Evolutionary conservation across 2,113 vertebrate genomes (phyloP).

Genomic region (Copsychus sechellarum): DNA sequence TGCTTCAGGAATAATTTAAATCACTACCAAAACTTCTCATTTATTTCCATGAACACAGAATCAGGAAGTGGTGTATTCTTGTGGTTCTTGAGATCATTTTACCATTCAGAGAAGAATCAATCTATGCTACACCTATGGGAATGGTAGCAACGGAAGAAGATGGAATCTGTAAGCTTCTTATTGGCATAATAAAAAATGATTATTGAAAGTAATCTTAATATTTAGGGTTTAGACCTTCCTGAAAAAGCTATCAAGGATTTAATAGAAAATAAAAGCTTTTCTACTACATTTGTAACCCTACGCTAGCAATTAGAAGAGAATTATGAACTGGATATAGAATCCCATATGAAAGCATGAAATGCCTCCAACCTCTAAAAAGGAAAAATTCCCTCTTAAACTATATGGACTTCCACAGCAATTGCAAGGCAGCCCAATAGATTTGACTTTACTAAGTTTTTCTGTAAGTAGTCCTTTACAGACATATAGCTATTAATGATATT

Average conservation of each 20-base stretch:
- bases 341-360: background rate
- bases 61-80: background rate
- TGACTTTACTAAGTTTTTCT: background rate
- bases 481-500: background rate
- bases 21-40: background rate
- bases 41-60: background rate
- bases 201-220: slow-evolving; percentile 1
- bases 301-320: background rate
- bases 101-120: background rate
- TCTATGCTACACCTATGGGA: background rate
- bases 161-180: background rate
- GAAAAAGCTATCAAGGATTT: background rate
- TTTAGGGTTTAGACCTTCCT: background rate
- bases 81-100: background rate
- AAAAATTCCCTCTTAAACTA: background rate
- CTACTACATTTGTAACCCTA: background rate
- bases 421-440: background rate
- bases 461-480: background rate
- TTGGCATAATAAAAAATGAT: background rate
- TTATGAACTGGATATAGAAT: background rate
- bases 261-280: slow-evolving; percentile 34
- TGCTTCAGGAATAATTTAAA: background rate
- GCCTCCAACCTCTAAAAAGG: background rate
- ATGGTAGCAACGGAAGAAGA: background rate
- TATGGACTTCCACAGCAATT: background rate